A percentile compares a stretch with the other conserved stretches of the same genome.
Evolutionary conservation across 2,888 invertebrate genomes (phyloP).

Genomic region (Drosophila quinaria): DNA sequence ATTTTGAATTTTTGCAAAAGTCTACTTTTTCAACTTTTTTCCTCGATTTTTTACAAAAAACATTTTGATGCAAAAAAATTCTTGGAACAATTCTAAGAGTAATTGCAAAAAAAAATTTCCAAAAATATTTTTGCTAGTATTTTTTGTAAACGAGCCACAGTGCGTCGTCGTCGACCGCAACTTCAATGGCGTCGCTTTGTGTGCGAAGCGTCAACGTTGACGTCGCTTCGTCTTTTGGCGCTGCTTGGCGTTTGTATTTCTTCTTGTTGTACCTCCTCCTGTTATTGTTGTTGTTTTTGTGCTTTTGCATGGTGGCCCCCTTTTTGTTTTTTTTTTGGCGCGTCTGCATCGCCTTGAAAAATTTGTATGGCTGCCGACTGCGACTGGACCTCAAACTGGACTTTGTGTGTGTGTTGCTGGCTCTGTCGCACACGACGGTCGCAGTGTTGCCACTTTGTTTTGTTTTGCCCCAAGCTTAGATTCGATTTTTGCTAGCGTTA

Average conservation of each 20-base stretch:
- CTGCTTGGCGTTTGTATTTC: slow-evolving; percentile 26
- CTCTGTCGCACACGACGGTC: slow-evolving; percentile 45
- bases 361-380: slow-evolving; percentile 67
- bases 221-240: slow-evolving; percentile 67
- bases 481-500: slow-evolving; percentile 79
- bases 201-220: slow-evolving; percentile 67
- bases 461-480: slow-evolving; percentile 63
- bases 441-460: slow-evolving; percentile 68
- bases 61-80: too few species aligned
- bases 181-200: slow-evolving; percentile 69
- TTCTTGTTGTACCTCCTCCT: slow-evolving; percentile 8
- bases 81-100: too few species aligned
- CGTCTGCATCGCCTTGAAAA: slow-evolving; percentile 80
- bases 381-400: slow-evolving; percentile 68
- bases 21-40: too few species aligned
- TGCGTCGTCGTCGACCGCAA: slow-evolving; percentile 68
- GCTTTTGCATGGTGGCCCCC: slow-evolving; percentile 60
- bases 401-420: slow-evolving; percentile 37
- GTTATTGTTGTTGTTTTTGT: slow-evolving; percentile 34
- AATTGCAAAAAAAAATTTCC: too few species aligned
- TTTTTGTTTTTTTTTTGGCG: slow-evolving; percentile 77
- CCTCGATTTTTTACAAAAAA: too few species aligned
- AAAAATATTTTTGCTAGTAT: too few species aligned
- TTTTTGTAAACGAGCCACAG: too few species aligned
- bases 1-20: too few species aligned